Percentiles rank a stretch among this genome's conserved stretches.
These are phyloP conservation scores for Tholera decimalis DNA, from an alignment of 2,888 invertebrate species.

Conservation along the genomic window DNA sequence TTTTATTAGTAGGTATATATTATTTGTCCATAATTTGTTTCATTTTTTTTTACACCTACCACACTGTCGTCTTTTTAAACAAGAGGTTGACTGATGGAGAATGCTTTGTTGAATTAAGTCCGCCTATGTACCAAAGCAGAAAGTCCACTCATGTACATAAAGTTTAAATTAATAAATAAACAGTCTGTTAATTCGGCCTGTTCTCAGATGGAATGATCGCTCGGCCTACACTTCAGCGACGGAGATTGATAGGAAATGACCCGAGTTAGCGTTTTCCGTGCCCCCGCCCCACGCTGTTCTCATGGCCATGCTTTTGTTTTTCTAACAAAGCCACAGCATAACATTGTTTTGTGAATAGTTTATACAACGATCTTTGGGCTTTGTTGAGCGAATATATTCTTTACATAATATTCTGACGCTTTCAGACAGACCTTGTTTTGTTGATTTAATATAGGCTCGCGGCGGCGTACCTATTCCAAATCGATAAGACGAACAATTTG, in stretches of 20 bases:
- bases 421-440: background rate
- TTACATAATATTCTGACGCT: background rate
- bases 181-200: conserved; percentile 42
- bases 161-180: no score
- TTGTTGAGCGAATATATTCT: conserved; percentile 1
- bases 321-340: conserved; percentile 25
- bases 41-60: no score
- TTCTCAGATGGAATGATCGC: conserved; percentile 42
- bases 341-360: conserved; percentile 11
- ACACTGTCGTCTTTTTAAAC: no score
- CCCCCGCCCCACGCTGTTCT: conserved; percentile 42
- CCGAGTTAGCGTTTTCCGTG: conserved; percentile 63
- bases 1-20: no score
- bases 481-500: background rate
- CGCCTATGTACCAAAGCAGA: no score
- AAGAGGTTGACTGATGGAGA: no score
- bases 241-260: conserved; percentile 73
- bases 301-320: conserved; percentile 46
- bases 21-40: no score
- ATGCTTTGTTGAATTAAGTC: no score
- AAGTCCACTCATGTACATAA: no score
- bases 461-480: background rate
- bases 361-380: conserved; percentile 1
- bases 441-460: background rate
- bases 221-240: conserved; percentile 51